Conservation (phyloP, 2,113 vertebrate species). For the Oceanites oceanicus region DNA sequence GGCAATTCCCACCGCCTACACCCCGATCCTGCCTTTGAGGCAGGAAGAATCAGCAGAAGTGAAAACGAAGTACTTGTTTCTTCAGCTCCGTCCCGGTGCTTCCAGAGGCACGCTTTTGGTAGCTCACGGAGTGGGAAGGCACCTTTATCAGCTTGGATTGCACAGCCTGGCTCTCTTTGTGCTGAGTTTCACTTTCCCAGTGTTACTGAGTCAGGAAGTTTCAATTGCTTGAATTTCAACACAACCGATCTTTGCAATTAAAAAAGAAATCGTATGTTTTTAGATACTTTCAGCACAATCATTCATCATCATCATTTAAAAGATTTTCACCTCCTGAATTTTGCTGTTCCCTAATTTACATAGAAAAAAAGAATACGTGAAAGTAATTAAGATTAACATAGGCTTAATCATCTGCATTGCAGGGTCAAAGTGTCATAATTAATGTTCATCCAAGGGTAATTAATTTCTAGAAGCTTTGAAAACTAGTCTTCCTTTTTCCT, state of each 20-base stretch:
- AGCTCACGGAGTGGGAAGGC: conserved; percentile 6
- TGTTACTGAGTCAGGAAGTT: conserved; percentile 25
- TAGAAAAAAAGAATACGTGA: conserved; percentile 33
- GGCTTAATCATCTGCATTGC: conserved; percentile 13
- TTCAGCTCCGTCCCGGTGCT: background rate
- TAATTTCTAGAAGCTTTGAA: conserved; percentile 33
- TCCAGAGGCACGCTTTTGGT: background rate
- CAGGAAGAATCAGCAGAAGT: conserved; percentile 1
- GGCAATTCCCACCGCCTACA: background rate
- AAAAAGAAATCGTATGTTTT: background rate
- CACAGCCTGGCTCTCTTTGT: background rate
- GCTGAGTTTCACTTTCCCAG: background rate
- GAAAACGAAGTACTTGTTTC: conserved; percentile 17
- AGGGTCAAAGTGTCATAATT: conserved; percentile 29
- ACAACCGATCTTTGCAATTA: background rate
- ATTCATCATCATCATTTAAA: conserved; percentile 29
- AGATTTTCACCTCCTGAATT: conserved; percentile 34
- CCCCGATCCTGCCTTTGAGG: conserved; percentile 5
- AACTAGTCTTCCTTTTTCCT: background rate
- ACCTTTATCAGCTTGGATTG: background rate
- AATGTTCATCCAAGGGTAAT: conserved; percentile 32
- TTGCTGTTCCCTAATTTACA: conserved; percentile 34
- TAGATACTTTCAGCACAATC: background rate
- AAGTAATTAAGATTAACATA: conserved; percentile 55
- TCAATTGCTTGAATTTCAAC: background rate